Base-by-base conservation (phyloP, 2,888 invertebrate species). In the Agrochola circellaris region DNA sequence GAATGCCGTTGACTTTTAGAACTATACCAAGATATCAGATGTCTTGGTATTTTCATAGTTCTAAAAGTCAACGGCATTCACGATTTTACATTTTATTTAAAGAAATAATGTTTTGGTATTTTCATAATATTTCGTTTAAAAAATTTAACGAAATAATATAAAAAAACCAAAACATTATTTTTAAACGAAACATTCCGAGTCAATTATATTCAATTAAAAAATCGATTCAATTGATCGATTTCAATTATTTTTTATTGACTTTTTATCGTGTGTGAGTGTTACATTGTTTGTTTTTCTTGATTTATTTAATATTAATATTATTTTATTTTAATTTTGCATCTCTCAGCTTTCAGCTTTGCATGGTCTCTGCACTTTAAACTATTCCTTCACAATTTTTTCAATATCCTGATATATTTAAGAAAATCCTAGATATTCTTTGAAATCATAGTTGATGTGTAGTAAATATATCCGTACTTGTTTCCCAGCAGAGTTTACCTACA, bases 261-360 rank as follows among this genome's bases (percentile, higher is more conserved):
- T 81, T 58, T 34, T 48, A 45, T 30, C 9, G 23, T 23, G 45
- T 30, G 15, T n/a, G n/a, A 3, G 5, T 62, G 11, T 79, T 38
- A 8, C 23, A 20, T 20, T 42, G 3, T n/a, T 51, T 20, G 2
- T 61, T 74, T 81, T 54, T n/a, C 0, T 64, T 51, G 51, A 15
- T 15, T 4, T 38, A 17, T n/a, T 56, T 15, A 1, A 20, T 56
- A 26, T 58, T 15, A 7, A 26, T 26, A 7, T 58, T 58, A 26
- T 42, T 58, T 51, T 51, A 1, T 11, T 61, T 2, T 2, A 30
- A 30, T 3, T 77, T 67, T 51, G 48, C 42, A 26, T 62, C 66
- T 58, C 17, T 66, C 23, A n/a, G 66, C 77, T 58, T 23, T 66
- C 23, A n/a, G 66, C 77, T 72, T 81, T 23, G 81, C 78, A 81